These are phyloP conservation scores for Ariolimax columbianus DNA, from an alignment of 2,888 invertebrate genomes.

Conservation along the genomic window DNA sequence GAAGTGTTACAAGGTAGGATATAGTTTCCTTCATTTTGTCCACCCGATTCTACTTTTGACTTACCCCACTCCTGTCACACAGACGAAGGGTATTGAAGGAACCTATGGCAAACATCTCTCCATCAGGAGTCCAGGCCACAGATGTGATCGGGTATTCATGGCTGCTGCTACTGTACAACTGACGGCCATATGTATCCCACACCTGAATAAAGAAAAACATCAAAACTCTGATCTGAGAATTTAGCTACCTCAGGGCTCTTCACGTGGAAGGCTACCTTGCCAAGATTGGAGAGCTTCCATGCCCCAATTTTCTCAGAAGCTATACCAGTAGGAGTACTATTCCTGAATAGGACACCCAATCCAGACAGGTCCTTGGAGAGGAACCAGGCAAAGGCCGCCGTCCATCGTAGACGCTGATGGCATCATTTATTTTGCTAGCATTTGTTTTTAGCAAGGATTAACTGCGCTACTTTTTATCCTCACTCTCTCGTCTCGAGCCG, in stretches of 20 bases:
- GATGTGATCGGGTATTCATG: constrained; percentile 95
- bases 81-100: constrained; percentile 94
- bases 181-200: constrained; percentile 95
- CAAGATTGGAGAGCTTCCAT: too few relatives aligned
- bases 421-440: too few relatives aligned
- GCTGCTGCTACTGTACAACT: constrained; percentile 88
- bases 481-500: too few relatives aligned
- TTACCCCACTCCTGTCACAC: constrained; percentile 87
- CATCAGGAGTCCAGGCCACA: constrained; percentile 93
- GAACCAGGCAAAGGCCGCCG: too few relatives aligned
- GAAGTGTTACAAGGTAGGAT: background rate
- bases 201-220: constrained; percentile 79
- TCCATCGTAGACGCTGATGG: too few relatives aligned
- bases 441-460: too few relatives aligned
- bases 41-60: background rate
- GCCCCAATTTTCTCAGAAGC: too few relatives aligned
- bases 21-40: background rate
- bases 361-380: too few relatives aligned
- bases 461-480: too few relatives aligned
- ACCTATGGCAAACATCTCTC: constrained; percentile 93
- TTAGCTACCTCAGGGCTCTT: background rate
- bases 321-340: too few relatives aligned
- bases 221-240: background rate
- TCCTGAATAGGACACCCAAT: too few relatives aligned
- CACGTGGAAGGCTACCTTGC: too few relatives aligned